phyloP scores from a whole-genome alignment of 2,113 vertebrate genomes.

The Channa argus region DNA sequence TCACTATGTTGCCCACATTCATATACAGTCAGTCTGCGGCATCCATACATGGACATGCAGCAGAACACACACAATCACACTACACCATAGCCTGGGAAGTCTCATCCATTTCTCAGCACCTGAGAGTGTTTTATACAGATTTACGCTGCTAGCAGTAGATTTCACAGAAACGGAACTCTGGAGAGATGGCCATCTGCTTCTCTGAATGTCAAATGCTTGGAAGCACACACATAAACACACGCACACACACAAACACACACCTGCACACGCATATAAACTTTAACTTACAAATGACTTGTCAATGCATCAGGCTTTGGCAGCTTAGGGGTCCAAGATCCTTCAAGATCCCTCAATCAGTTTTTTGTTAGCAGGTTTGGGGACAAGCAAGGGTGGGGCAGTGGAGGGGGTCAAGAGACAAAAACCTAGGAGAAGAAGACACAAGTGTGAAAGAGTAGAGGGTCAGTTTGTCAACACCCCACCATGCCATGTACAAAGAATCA shows the following conservation, averaged over 20 bases:
- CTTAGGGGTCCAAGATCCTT: constrained; percentile 34
- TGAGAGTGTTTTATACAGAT: constrained; percentile 42
- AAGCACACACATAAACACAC: neutral
- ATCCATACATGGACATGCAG: neutral
- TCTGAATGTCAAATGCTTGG: constrained; percentile 51
- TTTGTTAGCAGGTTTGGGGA: constrained; percentile 25
- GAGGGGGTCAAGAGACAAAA: neutral
- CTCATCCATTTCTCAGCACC: constrained; percentile 30
- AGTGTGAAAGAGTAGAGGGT: neutral
- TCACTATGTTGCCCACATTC: too few relatives aligned
- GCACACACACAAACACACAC: constrained; percentile 16
- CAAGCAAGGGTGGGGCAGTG: neutral
- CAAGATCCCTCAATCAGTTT: constrained; percentile 40
- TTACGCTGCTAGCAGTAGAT: constrained; percentile 41
- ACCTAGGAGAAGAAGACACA: neutral
- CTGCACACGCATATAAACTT: constrained; percentile 11
- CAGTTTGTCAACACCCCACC: neutral
- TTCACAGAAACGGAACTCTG: constrained; percentile 40
- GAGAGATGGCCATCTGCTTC: constrained; percentile 40
- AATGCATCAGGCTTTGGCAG: constrained; percentile 40
- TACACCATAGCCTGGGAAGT: constrained; percentile 7
- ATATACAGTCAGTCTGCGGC: neutral
- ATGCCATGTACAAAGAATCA: too few relatives aligned
- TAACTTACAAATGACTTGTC: constrained; percentile 48
- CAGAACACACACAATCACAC: constrained; percentile 19